Base-by-base conservation (phyloP, 1,140 invertebrate species). In the Solen grandis region DNA sequence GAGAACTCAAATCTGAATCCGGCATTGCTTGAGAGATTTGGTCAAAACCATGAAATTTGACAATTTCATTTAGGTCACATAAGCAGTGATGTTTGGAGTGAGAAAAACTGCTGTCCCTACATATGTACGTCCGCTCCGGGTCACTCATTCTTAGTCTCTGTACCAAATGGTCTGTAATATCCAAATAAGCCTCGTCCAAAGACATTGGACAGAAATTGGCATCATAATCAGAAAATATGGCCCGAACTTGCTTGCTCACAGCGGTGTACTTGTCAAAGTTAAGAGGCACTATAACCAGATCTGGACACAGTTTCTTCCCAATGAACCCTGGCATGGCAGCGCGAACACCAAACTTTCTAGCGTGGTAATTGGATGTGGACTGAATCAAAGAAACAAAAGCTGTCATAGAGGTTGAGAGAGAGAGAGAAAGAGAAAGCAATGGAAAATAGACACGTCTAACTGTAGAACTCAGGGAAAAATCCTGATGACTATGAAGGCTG, bases 271-370 rank as follows among this genome's bases (percentile, higher is more conserved):
- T 95, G 8, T 91, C 82, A 85, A 94, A 94, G 87, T 95, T 93
- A 3, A 86, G 80, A 0, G 93, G 92, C 14, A 95, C 93, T 74
- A 95, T 93, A 0, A 93, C 88, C 3, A 95, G 89, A 38, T 94
- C 83, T 2, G 95, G 95, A 87, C 95, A 95, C 4, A 96, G 89
- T 87, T 95, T 95, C 63, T 92, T 93, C 0, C 90, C 95, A 82
- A 96, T 95, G 86, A 95, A 96, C 4, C 95, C 95, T n/a, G 95
- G 94, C 95, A 96, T 95, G 14, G 93, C 95, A 55, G 95, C 94
- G 65, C 95, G 88, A 1, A 95, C 95, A 54, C 95, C 95, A 92
- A 91, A 95, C 76, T 92, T 92, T 33, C 95, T 89, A 2, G 95
- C 95, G 5, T 92, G 78, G 87, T 95, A 95, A 89, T 95, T 95